Evolutionary conservation across 2,888 invertebrate species (phyloP), one percentile per base, ranked within the genome.

Genomic region (Aporophyla lueneburgensis): DNA sequence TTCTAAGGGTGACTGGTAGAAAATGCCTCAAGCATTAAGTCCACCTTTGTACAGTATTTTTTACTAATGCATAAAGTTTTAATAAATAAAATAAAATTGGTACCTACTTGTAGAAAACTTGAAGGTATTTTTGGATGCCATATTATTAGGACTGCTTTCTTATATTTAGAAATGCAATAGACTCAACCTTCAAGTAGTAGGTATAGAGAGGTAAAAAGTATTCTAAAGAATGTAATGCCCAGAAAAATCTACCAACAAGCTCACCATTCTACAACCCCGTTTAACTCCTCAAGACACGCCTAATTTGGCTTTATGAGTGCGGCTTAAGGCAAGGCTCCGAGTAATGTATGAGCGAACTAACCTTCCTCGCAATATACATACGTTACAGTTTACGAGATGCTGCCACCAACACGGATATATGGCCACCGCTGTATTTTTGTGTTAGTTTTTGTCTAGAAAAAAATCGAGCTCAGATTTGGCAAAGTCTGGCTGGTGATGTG

Each of bases 271-370:
- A 49, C 9, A 10, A 0, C 9, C 14, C 84, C 59, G 87, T 93
- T 67, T 89, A 89, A 90, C 81, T 54, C 77, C n/a, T 51, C 81
- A 91, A 90, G 92, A 92, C 90, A 90, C 88, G 92, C 91, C 94
- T 94, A 94, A 94, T 94, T 94, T 94, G 93, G 94, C 92, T 94
- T 94, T 94, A 94, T 92, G 94, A 92, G 93, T 88, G 89, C 88
- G 91, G 91, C 93, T 89, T 80, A 86, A 82, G 93, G 90, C 90
- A 84, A 85, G 88, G 88, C 90, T 86, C 78, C 85, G 86, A 87
- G 88, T 90, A 90, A 92, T 90, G 90, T 91, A 93, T 87, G 93
- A 88, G 91, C 86, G 89, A 89, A 91, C 91, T 90, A 92, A 91
- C 91, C 90, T 91, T 87, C 88, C 88, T 74, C 72, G 75, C 88